These are phyloP conservation scores for Scaptodrosophila lebanonensis DNA, from an alignment of 1,140 invertebrate species.

Conservation along the genomic window DNA sequence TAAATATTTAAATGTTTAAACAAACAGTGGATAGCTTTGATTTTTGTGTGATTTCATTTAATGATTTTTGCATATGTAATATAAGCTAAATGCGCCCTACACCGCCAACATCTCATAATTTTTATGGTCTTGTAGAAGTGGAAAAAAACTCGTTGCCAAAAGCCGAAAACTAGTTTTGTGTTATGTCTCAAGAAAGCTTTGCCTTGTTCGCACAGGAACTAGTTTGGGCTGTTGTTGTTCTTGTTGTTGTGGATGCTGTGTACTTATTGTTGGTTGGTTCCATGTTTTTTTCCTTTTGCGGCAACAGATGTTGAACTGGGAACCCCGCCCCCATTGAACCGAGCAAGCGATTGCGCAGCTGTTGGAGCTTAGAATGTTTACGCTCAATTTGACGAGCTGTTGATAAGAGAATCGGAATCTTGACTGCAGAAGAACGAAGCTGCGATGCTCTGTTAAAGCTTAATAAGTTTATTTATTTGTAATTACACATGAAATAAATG, in stretches of 20 bases:
- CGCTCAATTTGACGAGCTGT: too few species aligned
- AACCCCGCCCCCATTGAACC: conserved; percentile 30
- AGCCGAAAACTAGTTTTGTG: conserved; percentile 54
- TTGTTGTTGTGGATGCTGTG: conserved; percentile 19
- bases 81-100: conserved; percentile 3
- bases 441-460: too few species aligned
- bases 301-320: conserved; percentile 63
- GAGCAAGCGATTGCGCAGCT: neutral
- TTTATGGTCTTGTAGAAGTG: conserved; percentile 37
- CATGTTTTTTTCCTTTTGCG: conserved; percentile 72
- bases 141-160: conserved; percentile 58
- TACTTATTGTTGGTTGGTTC: conserved; percentile 34
- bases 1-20: conserved; percentile 57
- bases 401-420: too few species aligned
- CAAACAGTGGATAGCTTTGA: conserved; percentile 12
- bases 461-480: too few species aligned
- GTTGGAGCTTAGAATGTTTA: neutral
- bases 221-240: conserved; percentile 55
- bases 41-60: conserved; percentile 17
- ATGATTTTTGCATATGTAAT: conserved; percentile 61
- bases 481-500: too few species aligned
- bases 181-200: conserved; percentile 29
- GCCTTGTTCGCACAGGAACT: conserved; percentile 51
- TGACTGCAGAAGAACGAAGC: too few species aligned
- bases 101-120: conserved; percentile 11